Conservation (phyloP, 2,888 invertebrate species). For the Habrosyne pyritoides region DNA sequence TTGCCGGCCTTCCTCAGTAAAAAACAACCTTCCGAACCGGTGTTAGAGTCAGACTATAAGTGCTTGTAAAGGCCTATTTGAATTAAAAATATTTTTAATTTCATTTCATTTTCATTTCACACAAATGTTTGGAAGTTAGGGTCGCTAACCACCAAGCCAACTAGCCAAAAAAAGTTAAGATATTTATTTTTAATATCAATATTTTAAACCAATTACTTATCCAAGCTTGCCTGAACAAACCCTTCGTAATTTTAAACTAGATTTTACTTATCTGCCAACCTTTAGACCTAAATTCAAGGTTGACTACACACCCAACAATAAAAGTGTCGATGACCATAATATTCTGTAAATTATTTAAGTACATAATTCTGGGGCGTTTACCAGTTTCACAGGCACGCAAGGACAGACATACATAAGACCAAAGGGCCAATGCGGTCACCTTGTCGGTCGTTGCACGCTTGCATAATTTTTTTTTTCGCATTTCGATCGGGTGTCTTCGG, state of each 20-base stretch:
- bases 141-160: too few relatives aligned
- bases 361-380: slow-evolving; percentile 1
- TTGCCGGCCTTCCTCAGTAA: too few relatives aligned
- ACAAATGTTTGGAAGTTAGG: too few relatives aligned
- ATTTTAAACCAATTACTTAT: too few relatives aligned
- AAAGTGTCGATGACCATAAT: slow-evolving; percentile 7
- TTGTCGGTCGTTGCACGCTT: slow-evolving; percentile 52
- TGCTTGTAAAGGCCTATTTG: too few relatives aligned
- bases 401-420: slow-evolving; percentile 5
- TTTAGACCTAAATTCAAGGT: neutral
- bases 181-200: too few relatives aligned
- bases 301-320: slow-evolving; percentile 3
- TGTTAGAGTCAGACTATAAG: too few relatives aligned
- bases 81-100: too few relatives aligned
- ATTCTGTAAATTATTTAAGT: neutral
- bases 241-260: neutral
- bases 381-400: neutral
- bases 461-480: slow-evolving; percentile 43
- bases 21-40: too few relatives aligned
- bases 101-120: too few relatives aligned
- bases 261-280: neutral
- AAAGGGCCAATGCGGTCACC: slow-evolving; percentile 51
- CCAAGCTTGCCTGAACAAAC: neutral
- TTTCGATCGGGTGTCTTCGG: slow-evolving; percentile 31
- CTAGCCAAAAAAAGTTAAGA: too few relatives aligned